phyloP scores from a whole-genome alignment of 2,888 invertebrate species.

The Camponotus fellah region DNA sequence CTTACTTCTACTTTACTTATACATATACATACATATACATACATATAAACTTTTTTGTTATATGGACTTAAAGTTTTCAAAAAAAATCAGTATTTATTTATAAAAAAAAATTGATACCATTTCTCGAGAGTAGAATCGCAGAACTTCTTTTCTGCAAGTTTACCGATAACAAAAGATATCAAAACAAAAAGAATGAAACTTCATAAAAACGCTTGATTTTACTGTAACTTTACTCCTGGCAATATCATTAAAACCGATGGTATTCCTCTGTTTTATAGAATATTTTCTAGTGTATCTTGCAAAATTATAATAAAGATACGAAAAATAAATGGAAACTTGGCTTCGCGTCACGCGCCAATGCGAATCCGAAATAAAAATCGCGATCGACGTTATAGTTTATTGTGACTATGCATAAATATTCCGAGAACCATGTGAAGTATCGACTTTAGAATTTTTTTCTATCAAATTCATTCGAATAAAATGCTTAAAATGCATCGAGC shows the following conservation, averaged over 20 bases:
- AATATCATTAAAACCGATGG: slow-evolving; percentile 16
- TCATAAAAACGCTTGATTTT: slow-evolving; percentile 9
- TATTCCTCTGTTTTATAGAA: not conserved
- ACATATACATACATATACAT: too few relatives aligned
- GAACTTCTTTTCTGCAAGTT: slow-evolving; percentile 43
- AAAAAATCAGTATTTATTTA: slow-evolving; percentile 57
- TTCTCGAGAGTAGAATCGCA: slow-evolving; percentile 40
- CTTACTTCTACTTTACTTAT: not conserved
- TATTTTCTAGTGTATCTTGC: not conserved
- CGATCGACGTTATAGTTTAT: slow-evolving; percentile 43
- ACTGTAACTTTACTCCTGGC: not conserved
- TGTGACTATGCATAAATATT: slow-evolving; percentile 36
- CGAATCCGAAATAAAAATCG: slow-evolving; percentile 23
- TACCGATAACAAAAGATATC: slow-evolving; percentile 62
- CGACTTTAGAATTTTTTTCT: slow-evolving; percentile 24
- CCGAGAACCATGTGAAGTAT: not conserved
- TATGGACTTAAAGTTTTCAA: slow-evolving; percentile 43
- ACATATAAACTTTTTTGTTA: not conserved
- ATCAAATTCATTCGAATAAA: slow-evolving; percentile 24
- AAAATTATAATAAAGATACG: slow-evolving; percentile 12
- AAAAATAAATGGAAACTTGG: slow-evolving; percentile 36
- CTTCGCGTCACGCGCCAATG: slow-evolving; percentile 8
- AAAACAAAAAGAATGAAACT: not conserved
- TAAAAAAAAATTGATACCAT: slow-evolving; percentile 61
- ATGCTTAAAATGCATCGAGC: slow-evolving; percentile 25